Base-by-base conservation (phyloP, 2,888 invertebrate species). In the Eupsilia transversa region DNA sequence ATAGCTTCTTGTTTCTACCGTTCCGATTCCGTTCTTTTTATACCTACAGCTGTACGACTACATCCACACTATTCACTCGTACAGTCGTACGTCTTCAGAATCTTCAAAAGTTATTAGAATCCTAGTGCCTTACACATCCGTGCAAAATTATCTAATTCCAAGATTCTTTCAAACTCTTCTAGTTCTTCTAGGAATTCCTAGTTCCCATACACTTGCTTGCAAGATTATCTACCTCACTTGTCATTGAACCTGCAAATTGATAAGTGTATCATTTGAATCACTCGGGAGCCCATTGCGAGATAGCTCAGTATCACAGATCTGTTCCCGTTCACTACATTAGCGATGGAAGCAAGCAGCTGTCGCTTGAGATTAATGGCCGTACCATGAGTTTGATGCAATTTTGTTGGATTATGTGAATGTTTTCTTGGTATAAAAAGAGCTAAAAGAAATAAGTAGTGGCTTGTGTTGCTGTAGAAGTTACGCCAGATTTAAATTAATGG, bases 241-340 rank as follows among this genome's bases (percentile, higher is more conserved):
- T 63, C 57, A 66, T 61, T 64, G 41, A 54, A 65, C 49, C 23
- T 43, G 54, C 20, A 72, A 77, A 73, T 68, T 70, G 73, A 74
- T 74, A 80, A 76, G 66, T 68, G 64, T 72, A 67, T 65, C 64
- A 77, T 81, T 83, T 76, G 75, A 70, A 75, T 74, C 67, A 81
- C 72, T 76, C 52, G 65, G 69, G 68, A 76, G 60, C 65, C 56
- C 74, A 77, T 61, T 72, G 66, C 59, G 59, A 76, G 78, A 73
- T 82, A 82, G 87, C 85, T 85, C 89, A 86, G 83, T 83, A 83
- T 88, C 89, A 85, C 87, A 86, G 90, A 92, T 93, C 93, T 90
- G 89, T 91, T 90, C 88, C 86, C 88, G 86, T 88, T 90, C 88
- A 89, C 86, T 91, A 92, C 89, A 93, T 92, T 93, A 92, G 88